Evolutionary conservation across 2,888 invertebrate genomes (phyloP).

Genomic region (Zaprionus bogoriensis): DNA sequence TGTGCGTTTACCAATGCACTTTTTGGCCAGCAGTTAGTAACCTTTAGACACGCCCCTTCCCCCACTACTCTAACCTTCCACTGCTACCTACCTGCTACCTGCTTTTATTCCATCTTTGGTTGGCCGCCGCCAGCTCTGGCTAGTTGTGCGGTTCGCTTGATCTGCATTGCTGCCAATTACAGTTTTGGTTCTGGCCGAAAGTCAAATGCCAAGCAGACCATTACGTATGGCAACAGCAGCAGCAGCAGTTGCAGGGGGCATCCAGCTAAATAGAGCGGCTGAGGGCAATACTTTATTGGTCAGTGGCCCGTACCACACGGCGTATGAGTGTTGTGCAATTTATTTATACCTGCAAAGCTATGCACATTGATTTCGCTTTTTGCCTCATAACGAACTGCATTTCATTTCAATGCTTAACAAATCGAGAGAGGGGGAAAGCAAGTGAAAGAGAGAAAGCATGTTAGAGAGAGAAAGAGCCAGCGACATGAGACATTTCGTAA

Average conservation of each 20-base stretch:
- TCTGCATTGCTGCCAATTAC: conserved; percentile 64
- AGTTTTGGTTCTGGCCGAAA: conserved; percentile 38
- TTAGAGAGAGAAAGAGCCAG: not conserved
- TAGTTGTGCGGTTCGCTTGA: conserved; percentile 45
- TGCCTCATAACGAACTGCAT: not conserved
- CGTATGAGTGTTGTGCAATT: conserved; percentile 47
- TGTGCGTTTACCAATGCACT: conserved; percentile 47
- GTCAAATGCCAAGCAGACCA: conserved; percentile 57
- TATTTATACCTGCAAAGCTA: conserved; percentile 11
- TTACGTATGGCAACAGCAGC: conserved; percentile 17
- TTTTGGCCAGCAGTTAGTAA: conserved; percentile 41
- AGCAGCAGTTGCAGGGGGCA: not conserved
- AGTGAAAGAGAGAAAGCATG: not conserved
- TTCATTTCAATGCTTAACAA: not conserved
- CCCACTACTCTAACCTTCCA: not conserved
- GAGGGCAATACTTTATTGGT: conserved; percentile 31
- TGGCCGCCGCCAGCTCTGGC: too few species aligned
- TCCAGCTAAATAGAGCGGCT: not conserved
- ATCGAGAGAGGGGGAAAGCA: not conserved
- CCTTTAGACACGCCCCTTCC: conserved; percentile 2
- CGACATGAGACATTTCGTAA: too few species aligned
- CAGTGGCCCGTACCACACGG: conserved; percentile 22
- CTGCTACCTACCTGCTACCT: too few species aligned
- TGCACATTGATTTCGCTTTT: not conserved
- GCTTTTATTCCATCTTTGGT: not conserved